These are phyloP conservation scores for Coturnix japonica DNA, from an alignment of 2,113 vertebrate species.

Conservation along the genomic window DNA sequence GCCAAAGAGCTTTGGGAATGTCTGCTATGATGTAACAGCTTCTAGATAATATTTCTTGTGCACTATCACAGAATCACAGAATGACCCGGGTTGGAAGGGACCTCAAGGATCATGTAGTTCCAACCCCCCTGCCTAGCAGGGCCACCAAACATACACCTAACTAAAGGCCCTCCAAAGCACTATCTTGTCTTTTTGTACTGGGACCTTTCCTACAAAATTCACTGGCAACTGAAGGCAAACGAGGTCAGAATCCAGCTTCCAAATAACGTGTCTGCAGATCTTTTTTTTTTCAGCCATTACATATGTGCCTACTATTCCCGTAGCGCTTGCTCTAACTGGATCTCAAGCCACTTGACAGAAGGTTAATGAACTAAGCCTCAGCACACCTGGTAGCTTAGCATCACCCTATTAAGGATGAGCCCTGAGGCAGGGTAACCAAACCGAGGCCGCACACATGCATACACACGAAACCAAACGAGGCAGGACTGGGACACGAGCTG, in stretches of 20 bases:
- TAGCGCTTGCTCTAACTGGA: not conserved
- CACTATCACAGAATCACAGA: too few species aligned
- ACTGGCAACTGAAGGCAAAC: not conserved
- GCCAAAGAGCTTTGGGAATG: not conserved
- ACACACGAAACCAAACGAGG: not conserved
- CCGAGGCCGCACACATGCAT: not conserved
- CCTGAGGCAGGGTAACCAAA: not conserved
- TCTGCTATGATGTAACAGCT: not conserved
- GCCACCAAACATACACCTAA: too few species aligned
- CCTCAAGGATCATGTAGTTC: too few species aligned
- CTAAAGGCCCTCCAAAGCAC: not conserved
- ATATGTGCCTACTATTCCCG: not conserved
- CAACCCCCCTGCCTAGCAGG: too few species aligned
- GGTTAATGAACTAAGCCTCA: conserved; percentile 46
- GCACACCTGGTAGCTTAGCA: not conserved
- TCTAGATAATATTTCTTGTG: not conserved
- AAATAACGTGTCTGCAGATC: not conserved
- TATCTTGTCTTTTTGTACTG: rapidly evolving
- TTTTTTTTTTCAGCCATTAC: not conserved
- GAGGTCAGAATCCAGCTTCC: not conserved
- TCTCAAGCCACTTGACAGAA: not conserved
- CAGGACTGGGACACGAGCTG: rapidly evolving
- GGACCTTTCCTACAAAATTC: not conserved
- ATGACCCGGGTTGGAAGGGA: too few species aligned
- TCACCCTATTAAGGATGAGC: conserved; percentile 17